Conservation (phyloP, 2,113 vertebrate species). For the rat (Rattus norvegicus) region GRCr8 NC_086034.1:36851501-36852000, state of each 20-base stretch:
- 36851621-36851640: background rate
- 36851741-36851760: background rate
- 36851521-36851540: constrained; percentile 67
- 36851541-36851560: constrained; percentile 58
- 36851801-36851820: background rate
- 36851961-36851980: background rate
- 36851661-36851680: background rate
- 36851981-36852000: background rate
- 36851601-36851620: background rate
- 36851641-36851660: background rate
- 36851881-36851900: background rate
- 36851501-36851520: constrained; percentile 53
- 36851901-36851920: background rate
- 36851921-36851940: background rate
- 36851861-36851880: background rate
- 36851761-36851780: background rate
- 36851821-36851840: background rate
- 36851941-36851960: background rate
- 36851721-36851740: background rate
- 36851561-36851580: background rate
- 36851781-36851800: background rate
- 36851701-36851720: background rate
- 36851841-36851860: too few relatives aligned
- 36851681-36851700: background rate
- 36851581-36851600: background rate